Evolutionary conservation across 92 coral and sea anemone species (phyloP).

Genomic region (Heteractis magnifica): DNA sequence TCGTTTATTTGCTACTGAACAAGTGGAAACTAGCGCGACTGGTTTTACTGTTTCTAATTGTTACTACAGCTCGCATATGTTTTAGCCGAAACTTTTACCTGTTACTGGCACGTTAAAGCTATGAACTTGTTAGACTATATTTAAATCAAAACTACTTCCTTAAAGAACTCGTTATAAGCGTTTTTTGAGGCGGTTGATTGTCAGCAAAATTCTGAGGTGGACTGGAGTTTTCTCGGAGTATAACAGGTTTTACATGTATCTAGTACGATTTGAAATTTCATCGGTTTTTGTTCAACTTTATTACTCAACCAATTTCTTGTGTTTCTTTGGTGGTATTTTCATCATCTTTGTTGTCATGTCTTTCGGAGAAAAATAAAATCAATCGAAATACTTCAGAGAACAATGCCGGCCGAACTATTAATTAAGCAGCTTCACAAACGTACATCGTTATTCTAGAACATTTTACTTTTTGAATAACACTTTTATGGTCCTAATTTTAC

Average conservation of each 20-base stretch:
- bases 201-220: neutral
- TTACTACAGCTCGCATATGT: slow-evolving; percentile 92
- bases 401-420: too few relatives aligned
- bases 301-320: neutral
- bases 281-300: neutral
- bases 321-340: neutral
- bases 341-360: neutral
- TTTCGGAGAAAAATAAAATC: neutral
- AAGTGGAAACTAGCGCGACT: neutral
- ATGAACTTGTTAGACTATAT: neutral
- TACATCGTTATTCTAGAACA: neutral
- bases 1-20: neutral
- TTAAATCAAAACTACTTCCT: neutral
- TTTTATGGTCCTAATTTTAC: neutral
- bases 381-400: neutral
- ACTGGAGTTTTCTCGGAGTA: too few relatives aligned
- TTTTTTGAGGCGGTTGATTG: too few relatives aligned
- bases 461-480: neutral
- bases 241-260: neutral
- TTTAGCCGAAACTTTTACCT: slow-evolving; percentile 30
- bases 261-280: neutral
- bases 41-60: slow-evolving; percentile 15
- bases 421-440: neutral
- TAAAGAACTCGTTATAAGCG: neutral
- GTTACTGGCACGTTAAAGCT: neutral